Conservation (phyloP, 2,113 vertebrate species). For the Macroglossus sobrinus region DNA sequence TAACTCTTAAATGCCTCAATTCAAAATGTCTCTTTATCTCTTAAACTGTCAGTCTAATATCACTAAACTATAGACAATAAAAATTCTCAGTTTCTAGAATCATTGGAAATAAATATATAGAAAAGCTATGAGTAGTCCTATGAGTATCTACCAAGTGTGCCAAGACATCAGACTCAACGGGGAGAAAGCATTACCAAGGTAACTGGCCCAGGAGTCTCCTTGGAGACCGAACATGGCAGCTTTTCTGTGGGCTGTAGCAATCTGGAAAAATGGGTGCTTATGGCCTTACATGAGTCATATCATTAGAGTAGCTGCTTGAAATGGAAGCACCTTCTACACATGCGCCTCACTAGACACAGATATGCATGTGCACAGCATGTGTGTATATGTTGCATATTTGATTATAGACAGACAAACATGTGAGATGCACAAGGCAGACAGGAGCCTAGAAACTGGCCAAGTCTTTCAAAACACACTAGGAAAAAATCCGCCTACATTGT, state of each 20-base stretch:
- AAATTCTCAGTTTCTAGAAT: background rate
- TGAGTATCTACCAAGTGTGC: background rate
- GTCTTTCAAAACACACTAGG: background rate
- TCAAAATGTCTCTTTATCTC: background rate
- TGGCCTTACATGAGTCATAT: background rate
- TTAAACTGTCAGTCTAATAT: background rate
- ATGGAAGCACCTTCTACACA: background rate
- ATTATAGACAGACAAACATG: background rate
- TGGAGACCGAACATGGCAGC: constrained; percentile 34
- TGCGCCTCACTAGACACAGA: background rate
- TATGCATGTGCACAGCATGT: rapidly evolving
- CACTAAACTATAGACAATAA: background rate
- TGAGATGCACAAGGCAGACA: background rate
- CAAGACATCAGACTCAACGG: background rate
- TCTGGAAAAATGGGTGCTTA: background rate
- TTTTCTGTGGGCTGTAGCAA: constrained; percentile 10
- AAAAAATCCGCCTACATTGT: background rate
- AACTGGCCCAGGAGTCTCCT: constrained; percentile 35
- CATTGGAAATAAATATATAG: background rate
- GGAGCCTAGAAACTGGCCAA: background rate
- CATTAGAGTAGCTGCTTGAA: background rate
- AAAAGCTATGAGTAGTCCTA: background rate
- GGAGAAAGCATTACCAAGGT: background rate
- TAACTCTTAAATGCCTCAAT: background rate
- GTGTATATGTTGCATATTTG: background rate